Evolutionary conservation across 2,888 invertebrate genomes (phyloP), one percentile per base, ranked within the genome.

Genomic region (Piscicola geometra): DNA sequence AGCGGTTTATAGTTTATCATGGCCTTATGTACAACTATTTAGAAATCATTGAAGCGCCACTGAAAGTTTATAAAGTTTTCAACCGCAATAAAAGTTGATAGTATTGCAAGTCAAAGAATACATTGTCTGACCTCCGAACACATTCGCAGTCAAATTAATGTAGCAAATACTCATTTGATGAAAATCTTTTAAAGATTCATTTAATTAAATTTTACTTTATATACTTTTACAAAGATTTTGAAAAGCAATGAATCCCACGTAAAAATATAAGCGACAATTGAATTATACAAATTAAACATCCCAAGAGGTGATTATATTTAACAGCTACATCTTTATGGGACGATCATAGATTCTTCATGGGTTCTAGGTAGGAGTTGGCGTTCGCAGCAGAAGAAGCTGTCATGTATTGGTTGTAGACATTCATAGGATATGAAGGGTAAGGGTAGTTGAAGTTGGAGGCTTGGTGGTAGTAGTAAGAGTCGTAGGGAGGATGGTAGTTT

Each of bases 401-500:
- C 72, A 72, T 72, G 56, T 72, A 52, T 1, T 35, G 72, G 52
- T 72, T 72, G 72, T 72, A 72, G 52, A 72, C 52, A 35, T 47
- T 70, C 70, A 70, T 41, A 5, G 25, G 52, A 32, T 72, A 47
- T n/a, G 36, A 72, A 72, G 25, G 25, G 3, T 28, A 47, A 18
- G 52, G 36, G 30, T 25, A 72, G 52, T 25, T n/a, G n/a, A n/a
- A n/a, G n/a, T 70, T 72, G 25, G 72, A 25, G 28, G n/a, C 25
- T 9, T 70, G 70, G 33, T 72, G 72, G 47, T 72, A 72, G 52
- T 72, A 72, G 30, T 72, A 72, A 72, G 50, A 33, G 25, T 72
- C 72, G 33, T 72, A 72, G 33, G 35, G 28, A 47, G 41, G 41
- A 52, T 72, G 47, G 33, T 72, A 50, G 52, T n/a, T 56, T 50